Base-by-base conservation (phyloP, 2,113 vertebrate species). In the Furnarius figulus region DNA sequence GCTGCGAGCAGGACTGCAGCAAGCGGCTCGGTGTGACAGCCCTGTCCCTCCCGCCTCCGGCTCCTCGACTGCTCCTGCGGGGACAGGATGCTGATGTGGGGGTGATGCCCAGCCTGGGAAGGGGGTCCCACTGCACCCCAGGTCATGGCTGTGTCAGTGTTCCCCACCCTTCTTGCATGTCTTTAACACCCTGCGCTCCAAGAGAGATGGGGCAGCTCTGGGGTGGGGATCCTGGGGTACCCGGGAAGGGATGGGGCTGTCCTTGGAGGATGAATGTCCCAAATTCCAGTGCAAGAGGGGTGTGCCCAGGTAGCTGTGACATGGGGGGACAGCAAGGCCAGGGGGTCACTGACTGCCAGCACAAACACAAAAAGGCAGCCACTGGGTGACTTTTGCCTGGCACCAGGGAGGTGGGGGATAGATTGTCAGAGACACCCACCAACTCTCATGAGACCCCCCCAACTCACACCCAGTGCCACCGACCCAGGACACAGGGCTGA, bases 1-100 rank as follows among this genome's bases (percentile, higher is more conserved):
- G 91, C 93, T 8, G 74, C 30, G 44, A 81, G 93, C 85, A 85
- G 91, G 96, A 96, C 96, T 95, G 96, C 97, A 96, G 97, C 94
- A 94, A 71, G 76, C 39, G 4, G 79, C 85, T 87, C 52, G n/a
- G 3, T 28, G 94, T 65, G 95, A 87, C 95, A 95, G 90, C 84
- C 81, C 89, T 5, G 23, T 40, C 75, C 85, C 52, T 62, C 72
- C 90, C 13, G 31, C 79, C 52, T 10, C 75, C 19, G 4, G 59
- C 63, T 61, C 46, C 82, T 78, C 6, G 4, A 37, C 78, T 35
- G 79, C 74, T 82, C 74, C 83, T 3, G 52, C 17, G 71, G 74
- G 71, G 25, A 74, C 56, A 13, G n/a, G 35, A 33, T 59, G 71
- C 15, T 42, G 42, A 1, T 11, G 40, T 11, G 31, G 70, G 61